A percentile compares a stretch with the other conserved stretches of the same genome.
Evolutionary conservation across 2,113 vertebrate species (phyloP).

Genomic region (Polyodon spathula): DNA sequence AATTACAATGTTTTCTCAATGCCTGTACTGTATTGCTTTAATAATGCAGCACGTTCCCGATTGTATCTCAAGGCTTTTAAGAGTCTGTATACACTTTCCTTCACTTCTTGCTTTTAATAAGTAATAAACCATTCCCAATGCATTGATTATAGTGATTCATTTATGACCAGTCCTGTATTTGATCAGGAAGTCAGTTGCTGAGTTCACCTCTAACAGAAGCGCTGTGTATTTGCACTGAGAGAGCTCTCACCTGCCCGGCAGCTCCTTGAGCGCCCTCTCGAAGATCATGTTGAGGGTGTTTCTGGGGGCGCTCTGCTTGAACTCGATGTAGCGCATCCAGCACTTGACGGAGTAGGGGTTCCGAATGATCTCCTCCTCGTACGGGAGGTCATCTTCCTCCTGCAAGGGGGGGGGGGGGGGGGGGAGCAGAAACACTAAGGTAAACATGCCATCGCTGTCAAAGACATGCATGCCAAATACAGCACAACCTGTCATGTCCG

Average conservation of each 20-base stretch:
- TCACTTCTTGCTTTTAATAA: too few relatives aligned
- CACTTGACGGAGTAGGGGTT: slow-evolving; percentile 87
- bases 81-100: too few relatives aligned
- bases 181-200: too few relatives aligned
- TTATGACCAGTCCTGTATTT: too few relatives aligned
- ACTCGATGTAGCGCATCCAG: slow-evolving; percentile 86
- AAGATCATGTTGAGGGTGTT: slow-evolving; percentile 76
- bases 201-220: too few relatives aligned
- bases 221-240: too few relatives aligned
- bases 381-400: slow-evolving; percentile 86
- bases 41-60: too few relatives aligned
- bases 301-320: slow-evolving; percentile 66
- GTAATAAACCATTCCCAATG: too few relatives aligned
- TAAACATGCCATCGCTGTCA: not conserved
- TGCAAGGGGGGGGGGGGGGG: slow-evolving; percentile 21
- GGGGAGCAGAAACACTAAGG: not conserved
- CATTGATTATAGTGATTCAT: too few relatives aligned
- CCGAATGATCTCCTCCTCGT: slow-evolving; percentile 86
- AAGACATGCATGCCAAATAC: not conserved
- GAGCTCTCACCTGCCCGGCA: slow-evolving; percentile 72
- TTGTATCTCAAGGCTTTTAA: too few relatives aligned
- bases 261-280: slow-evolving; percentile 76
- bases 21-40: too few relatives aligned
- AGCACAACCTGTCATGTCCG: not conserved
- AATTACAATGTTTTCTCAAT: too few relatives aligned